These are phyloP conservation scores for Drosophila simulans DNA, from an alignment of 1,140 invertebrate species.

Conservation along the genomic window DNA sequence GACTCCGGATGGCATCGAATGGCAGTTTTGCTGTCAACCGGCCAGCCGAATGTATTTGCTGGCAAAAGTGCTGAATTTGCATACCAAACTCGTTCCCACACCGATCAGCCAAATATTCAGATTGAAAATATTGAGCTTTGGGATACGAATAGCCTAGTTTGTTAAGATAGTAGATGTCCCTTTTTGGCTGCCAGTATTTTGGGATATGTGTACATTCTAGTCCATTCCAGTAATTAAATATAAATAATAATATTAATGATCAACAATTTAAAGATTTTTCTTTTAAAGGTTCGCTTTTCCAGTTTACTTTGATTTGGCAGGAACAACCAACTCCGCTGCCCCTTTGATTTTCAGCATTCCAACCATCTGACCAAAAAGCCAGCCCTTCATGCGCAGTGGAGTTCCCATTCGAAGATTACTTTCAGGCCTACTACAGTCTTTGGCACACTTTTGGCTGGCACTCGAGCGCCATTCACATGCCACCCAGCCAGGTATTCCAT, in stretches of 20 bases:
- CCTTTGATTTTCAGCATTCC: neutral
- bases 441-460: slow-evolving; percentile 73
- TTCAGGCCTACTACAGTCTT: slow-evolving; percentile 71
- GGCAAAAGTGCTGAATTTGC: slow-evolving; percentile 64
- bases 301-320: too few species aligned
- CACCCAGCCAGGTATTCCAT: slow-evolving; percentile 39
- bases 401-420: slow-evolving; percentile 25
- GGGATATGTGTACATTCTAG: too few species aligned
- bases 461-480: slow-evolving; percentile 51
- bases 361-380: neutral
- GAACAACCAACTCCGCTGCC: too few species aligned
- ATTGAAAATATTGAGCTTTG: neutral
- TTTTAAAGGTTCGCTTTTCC: too few species aligned
- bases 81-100: slow-evolving; percentile 29
- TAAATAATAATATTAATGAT: too few species aligned
- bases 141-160: neutral
- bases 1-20: slow-evolving; percentile 48
- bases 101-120: slow-evolving; percentile 1
- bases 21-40: slow-evolving; percentile 53
- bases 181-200: too few species aligned
- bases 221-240: too few species aligned
- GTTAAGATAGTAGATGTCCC: too few species aligned
- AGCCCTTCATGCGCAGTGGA: slow-evolving; percentile 20
- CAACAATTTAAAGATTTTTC: too few species aligned
- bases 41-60: slow-evolving; percentile 23